Base-by-base conservation (phyloP, 1,140 invertebrate genomes). In the Procambarus clarkii region DNA sequence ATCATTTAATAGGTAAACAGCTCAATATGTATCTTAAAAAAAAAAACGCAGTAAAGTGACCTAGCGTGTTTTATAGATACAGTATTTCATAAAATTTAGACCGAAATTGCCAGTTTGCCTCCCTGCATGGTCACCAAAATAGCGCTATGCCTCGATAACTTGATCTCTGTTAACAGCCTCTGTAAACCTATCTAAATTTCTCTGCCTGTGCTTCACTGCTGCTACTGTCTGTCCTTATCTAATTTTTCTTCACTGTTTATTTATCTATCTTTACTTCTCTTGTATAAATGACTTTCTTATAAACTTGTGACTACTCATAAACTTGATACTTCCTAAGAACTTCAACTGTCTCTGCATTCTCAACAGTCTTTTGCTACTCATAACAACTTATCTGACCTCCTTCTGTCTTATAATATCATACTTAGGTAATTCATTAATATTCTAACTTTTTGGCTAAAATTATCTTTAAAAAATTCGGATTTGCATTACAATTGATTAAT, bases 81-180 rank as follows among this genome's bases (percentile, higher is more conserved):
- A 34, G 34, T 34, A 34, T 34, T 34, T 74, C 8, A 74, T 34
- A 34, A 34, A 74, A 9, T 74, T 74, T 74, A 21, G 24, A 74
- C 34, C 34, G 69, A 74, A 7, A 74, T 34, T 74, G 21, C n/a
- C 69, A 74, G n/a, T 74, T 74, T 74, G 69, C 69, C 69, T 74
- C 69, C 69, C 69, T 74, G 69, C 69, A 74, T 74, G 69, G 69
- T 74, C 69, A 74, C 69, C n/a, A 74, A 74, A 24, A 74, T 74
- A 74, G 69, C 24, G n/a, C 69, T 74, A 7, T 74, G 69, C 69
- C 69, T 74, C n/a, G n/a, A 34, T 74, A 34, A 74, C 69, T 74
- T 74, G n/a, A n/a, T 74, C 69, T 74, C 7, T 74, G 69, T 34
- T 34, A 74, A 24, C 69, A 34, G 69, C 69, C 69, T 74, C 69